phyloP scores from a whole-genome alignment of 2,113 vertebrate genomes.

The Salvator merianae region DNA sequence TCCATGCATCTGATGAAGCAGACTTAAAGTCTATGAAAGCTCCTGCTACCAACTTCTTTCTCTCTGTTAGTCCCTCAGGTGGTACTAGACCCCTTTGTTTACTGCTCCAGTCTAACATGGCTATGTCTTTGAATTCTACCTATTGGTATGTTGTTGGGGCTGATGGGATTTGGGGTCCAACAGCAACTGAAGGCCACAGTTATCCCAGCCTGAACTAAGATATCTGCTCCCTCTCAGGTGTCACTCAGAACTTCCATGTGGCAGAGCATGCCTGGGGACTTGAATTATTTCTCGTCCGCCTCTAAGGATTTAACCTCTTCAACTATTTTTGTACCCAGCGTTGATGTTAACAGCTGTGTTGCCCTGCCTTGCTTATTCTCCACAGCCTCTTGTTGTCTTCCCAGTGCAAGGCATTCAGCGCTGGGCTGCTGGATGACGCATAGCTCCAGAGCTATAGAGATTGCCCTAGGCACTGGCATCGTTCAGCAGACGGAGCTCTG shows the following conservation, averaged over 20 bases:
- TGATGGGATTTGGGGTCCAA: not conserved
- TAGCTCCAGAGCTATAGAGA: not conserved
- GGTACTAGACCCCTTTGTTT: too few species aligned
- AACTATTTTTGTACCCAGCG: not conserved
- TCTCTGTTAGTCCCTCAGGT: too few species aligned
- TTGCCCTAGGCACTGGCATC: not conserved
- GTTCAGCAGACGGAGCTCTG: conserved; percentile 11
- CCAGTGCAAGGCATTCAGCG: not conserved
- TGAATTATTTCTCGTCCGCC: not conserved
- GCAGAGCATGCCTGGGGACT: too few species aligned
- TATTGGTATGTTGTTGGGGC: not conserved
- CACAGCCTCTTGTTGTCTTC: not conserved
- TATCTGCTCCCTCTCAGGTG: not conserved
- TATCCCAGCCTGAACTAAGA: not conserved
- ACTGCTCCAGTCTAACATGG: too few species aligned
- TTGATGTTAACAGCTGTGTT: not conserved
- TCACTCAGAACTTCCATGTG: not conserved
- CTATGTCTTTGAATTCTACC: too few species aligned
- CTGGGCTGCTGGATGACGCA: not conserved
- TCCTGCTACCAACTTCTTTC: too few species aligned
- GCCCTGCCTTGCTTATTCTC: not conserved
- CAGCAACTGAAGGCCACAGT: not conserved
- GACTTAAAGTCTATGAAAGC: too few species aligned
- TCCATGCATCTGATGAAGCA: too few species aligned
- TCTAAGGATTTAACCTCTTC: not conserved